Evolutionary conservation across 2,797 vertebrate species (phyloP), one percentile per base, ranked within the genome.

Genomic region (Microctenopoma lineatum): DNA sequence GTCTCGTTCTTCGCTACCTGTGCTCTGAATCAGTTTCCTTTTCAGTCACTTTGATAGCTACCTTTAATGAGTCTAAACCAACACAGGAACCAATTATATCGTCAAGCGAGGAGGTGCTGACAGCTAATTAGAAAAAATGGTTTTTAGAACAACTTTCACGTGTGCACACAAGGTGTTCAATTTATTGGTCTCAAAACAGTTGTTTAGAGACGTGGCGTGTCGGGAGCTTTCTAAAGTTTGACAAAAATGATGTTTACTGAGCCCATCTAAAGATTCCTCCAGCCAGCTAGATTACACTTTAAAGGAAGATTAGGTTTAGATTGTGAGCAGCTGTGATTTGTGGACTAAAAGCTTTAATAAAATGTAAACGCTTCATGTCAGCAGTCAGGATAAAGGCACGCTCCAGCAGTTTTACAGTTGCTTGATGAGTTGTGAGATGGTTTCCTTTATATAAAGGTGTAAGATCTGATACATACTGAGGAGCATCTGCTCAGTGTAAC

Each of bases 51-150:
- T 14, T 70, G 72, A 76, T 52, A 63, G 64, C 62, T 68, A 58
- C 9, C 41, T 69, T 75, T 84, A 85, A 80, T 75, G 69, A 83
- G 60, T 75, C 54, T 39, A 85, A 75, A 75, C 63, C 56, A 70
- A 59, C 59, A 39, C 18, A 52, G 64, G 34, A 84, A 68, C 69
- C 77, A 88, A 86, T 87, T 87, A 85, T 57, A 64, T 36, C 6
- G 63, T 77, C 76, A 69, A 67, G 66, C 75, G 64, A 39, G 5
- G 45, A 74, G 54, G 79, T 75, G 71, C 61, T 80, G 84, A 80
- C 76, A 80, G 74, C 79, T 89, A 85, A 90, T 88, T 88, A 87
- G 56, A 62, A 80, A 84, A 75, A 32, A 21, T 21, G 5, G 4
- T 6, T 32, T 32, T 32, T 7, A 32, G 29, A 32, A 6, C 5